These are phyloP conservation scores for Ceratoteleas bidentatus DNA, from an alignment of 1,140 invertebrate species.

Conservation along the genomic window DNA sequence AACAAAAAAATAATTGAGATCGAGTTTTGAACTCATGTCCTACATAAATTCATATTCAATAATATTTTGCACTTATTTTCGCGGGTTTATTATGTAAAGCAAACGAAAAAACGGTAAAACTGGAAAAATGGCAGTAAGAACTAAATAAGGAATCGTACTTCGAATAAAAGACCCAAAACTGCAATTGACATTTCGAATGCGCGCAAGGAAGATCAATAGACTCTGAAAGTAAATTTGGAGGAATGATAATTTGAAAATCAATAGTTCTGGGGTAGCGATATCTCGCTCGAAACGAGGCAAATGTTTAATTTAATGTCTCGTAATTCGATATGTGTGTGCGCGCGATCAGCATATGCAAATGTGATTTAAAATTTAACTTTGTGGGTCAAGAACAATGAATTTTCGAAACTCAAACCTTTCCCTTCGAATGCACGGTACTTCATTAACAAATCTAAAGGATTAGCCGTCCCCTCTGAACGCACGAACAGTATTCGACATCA, in stretches of 20 bases:
- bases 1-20: too few species aligned
- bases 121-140: too few species aligned
- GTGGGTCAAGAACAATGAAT: conserved; percentile 4
- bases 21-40: too few species aligned
- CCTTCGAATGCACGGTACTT: not conserved
- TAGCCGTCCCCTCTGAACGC: not conserved
- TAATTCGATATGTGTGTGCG: not conserved
- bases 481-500: not conserved
- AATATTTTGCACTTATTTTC: too few species aligned
- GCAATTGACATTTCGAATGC: too few species aligned
- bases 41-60: too few species aligned
- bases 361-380: conserved; percentile 4
- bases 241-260: not conserved
- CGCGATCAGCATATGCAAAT: not conserved
- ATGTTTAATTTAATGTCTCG: not conserved
- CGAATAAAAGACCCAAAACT: too few species aligned
- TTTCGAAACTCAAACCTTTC: not conserved
- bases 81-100: too few species aligned
- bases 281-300: not conserved
- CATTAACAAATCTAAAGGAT: conserved; percentile 4
- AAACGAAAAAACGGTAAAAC: too few species aligned
- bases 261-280: not conserved
- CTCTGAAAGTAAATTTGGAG: not conserved
- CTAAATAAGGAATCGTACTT: too few species aligned
- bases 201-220: too few species aligned